Evolutionary conservation across 2,113 vertebrate genomes (phyloP), one percentile per base, ranked within the genome.

Genomic region (Archilochus colubris): DNA sequence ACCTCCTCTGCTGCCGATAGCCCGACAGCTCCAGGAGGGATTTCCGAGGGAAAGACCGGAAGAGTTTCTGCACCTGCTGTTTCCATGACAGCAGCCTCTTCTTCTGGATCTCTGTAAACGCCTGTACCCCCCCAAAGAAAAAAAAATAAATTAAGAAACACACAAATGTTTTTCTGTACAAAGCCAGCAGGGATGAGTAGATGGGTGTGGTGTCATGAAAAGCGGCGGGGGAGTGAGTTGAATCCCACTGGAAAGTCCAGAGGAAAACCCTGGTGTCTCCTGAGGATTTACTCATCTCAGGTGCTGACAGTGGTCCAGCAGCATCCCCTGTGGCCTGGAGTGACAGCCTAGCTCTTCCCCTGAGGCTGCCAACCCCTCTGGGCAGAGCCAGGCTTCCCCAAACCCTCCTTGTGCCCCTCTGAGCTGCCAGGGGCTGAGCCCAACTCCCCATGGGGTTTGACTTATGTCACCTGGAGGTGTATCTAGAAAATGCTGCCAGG

Each of bases 1-100:
- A 99, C 99, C 99, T 99, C 97, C 99, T 99, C 97, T 98, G 98
- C 96, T 98, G 98, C 95, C 99, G 98, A 94, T 99, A 99, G 86
- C 99, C 99, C 48, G 99, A 98, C 75, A 99, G 98, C 98, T 99
- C 99, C 96, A 99, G 97, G 81, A 99, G 98, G 97, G 99, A 99
- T 98, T 99, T 99, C 98, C 99, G 98, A 91, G 99, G 99, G 97
- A 99, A 99, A 97, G 99, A 99, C 97, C 99, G 98, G 96, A 99
- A 99, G 96, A 99, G 99, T 97, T 99, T 99, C 98, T 99, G 99
- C 97, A 99, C 99, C 98, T 99, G 99, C 97, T 99, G 99, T 98
- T 99, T 99, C 99, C 99, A 99, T 98, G 99, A 99, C 98, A 99
- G 98, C 98, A 99, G 97, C 93, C 99, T 98, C 98, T 99, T 99